Evolutionary conservation across 2,888 invertebrate species (phyloP), one percentile per base, ranked within the genome.

Genomic region (Athrips mouffetella): DNA sequence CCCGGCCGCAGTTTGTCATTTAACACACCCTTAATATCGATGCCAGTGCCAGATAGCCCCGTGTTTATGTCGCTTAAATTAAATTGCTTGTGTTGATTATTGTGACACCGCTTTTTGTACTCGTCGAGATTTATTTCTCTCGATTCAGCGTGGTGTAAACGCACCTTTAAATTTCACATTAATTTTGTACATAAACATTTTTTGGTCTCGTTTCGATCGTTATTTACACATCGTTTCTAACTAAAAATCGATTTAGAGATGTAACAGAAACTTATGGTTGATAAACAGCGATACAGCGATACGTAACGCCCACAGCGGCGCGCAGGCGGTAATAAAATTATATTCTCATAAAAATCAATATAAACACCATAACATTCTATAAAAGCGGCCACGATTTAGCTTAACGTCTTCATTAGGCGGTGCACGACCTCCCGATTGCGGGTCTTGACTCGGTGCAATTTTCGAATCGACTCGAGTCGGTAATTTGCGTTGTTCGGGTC

Each of bases 21-120:
- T 82, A 82, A 70, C 79, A 76, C 81, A 70, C 76, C 81, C 79
- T 86, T 82, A 78, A 78, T 79, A 84, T 84, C 85, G 85, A 87
- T 84, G 79, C 73, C 73, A 68, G 73, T 65, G 76, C 73, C 76
- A 83, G 85, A 86, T 85, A 82, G 70, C 70, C 62, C 59, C 75
- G 76, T 81, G 84, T 83, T 85, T 82, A 84, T 80, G 85, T 87
- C 85, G 74, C 77, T 81, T 80, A 75, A 80, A 83, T 84, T 83
- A 83, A 86, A 85, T 85, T 76, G 77, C 81, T 69, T 65, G 73
- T 71, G 79, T 80, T 83, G 80, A 82, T 85, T 81, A 78, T 82
- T 76, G 72, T 79, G 80, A 82, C 83, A 77, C 59, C 61, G 72
- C 76, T 76, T 81, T 82, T 82, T 80, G 74, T 75, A 73, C 63